Conservation (phyloP, 2,797 vertebrate genomes). For the Aphelocoma californica region DNA sequence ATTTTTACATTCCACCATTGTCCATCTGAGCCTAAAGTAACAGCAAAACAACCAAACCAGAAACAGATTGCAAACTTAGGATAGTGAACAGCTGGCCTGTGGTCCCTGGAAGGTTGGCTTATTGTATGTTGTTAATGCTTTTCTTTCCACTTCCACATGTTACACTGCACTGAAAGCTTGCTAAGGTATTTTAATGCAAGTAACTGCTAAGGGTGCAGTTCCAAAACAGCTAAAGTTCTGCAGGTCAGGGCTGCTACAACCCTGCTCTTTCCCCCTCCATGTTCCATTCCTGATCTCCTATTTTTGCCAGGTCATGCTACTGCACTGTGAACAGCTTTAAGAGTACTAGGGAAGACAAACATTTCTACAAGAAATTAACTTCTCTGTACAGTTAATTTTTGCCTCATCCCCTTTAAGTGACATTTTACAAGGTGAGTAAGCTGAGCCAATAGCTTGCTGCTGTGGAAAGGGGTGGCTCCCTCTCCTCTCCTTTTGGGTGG, state of each 20-base stretch:
- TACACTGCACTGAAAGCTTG: background rate
- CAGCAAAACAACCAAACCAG: slow-evolving; percentile 30
- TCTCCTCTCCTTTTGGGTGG: background rate
- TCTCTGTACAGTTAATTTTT: background rate
- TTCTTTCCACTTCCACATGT: slow-evolving; percentile 18
- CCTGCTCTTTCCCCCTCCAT: background rate
- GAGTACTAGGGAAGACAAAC: background rate
- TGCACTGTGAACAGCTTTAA: background rate
- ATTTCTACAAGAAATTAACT: background rate
- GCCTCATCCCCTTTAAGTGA: background rate
- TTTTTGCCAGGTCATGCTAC: background rate
- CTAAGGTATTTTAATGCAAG: background rate
- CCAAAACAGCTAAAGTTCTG: background rate
- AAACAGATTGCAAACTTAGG: slow-evolving; percentile 3
- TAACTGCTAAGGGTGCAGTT: background rate
- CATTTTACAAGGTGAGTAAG: background rate
- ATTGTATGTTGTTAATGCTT: background rate
- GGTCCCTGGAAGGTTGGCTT: background rate
- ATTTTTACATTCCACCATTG: background rate
- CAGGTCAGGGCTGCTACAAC: background rate
- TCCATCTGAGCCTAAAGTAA: background rate
- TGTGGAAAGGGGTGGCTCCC: background rate
- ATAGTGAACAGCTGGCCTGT: background rate
- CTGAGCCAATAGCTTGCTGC: background rate
- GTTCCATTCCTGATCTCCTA: background rate